These are phyloP conservation scores for Triplophysa yarkandensis DNA, from an alignment of 2,797 vertebrate genomes.

Conservation along the genomic window DNA sequence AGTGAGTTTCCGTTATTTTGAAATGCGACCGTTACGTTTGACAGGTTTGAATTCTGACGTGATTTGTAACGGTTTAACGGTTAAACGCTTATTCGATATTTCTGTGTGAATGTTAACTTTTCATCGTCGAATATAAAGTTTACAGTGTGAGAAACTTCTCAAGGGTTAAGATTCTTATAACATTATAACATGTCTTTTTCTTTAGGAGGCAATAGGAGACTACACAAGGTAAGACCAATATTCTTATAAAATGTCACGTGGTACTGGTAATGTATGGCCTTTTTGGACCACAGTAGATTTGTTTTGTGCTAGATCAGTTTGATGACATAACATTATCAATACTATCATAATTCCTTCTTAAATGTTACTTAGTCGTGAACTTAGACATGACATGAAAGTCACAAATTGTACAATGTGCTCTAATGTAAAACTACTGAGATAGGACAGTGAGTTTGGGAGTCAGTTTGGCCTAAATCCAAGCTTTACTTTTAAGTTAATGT, in stretches of 20 bases:
- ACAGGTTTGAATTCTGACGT: conserved; percentile 54
- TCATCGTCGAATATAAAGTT: background rate
- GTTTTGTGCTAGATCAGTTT: too few relatives aligned
- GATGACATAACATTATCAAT: too few relatives aligned
- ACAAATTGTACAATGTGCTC: too few relatives aligned
- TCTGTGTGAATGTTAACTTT: background rate
- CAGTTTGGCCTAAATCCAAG: background rate
- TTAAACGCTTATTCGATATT: background rate
- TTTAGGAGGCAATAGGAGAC: conserved; percentile 92
- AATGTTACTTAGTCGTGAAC: too few relatives aligned
- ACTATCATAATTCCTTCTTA: too few relatives aligned
- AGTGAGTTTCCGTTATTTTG: conserved; percentile 61
- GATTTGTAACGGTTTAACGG: background rate
- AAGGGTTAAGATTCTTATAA: conserved; percentile 37
- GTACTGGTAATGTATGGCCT: too few relatives aligned
- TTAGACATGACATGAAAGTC: too few relatives aligned
- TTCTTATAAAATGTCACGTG: background rate
- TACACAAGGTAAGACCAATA: conserved; percentile 73
- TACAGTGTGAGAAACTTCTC: conserved; percentile 9
- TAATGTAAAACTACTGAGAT: background rate
- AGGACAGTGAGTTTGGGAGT: background rate
- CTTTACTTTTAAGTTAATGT: conserved; percentile 24
- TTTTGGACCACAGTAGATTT: too few relatives aligned
- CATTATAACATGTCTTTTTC: conserved; percentile 61
- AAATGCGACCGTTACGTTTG: conserved; percentile 15